Percentiles rank a stretch among this genome's conserved stretches.
Evolutionary conservation across 2,888 invertebrate species (phyloP).

Genomic region (Augiades crinisus): DNA sequence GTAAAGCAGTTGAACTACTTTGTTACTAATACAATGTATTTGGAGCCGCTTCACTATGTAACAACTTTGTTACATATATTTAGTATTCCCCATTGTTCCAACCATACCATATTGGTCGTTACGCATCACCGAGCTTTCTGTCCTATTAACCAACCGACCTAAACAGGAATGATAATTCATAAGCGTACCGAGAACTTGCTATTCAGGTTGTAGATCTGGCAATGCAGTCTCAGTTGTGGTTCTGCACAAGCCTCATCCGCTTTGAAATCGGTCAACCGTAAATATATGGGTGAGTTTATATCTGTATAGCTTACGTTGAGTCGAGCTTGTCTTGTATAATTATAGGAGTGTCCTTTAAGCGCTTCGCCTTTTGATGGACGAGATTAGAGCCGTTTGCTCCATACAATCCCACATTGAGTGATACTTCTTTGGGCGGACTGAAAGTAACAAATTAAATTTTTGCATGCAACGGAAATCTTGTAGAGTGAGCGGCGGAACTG

Average conservation of each 20-base stretch:
- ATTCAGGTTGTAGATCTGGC: conserved; percentile 44
- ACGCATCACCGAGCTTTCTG: conserved; percentile 57
- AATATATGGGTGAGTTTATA: conserved; percentile 30
- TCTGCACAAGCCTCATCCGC: conserved; percentile 48
- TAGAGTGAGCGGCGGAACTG: no score
- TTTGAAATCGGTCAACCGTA: conserved; percentile 46
- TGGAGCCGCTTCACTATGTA: background rate
- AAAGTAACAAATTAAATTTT: no score
- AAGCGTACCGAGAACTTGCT: conserved; percentile 43
- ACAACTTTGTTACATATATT: background rate
- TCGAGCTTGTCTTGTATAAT: background rate
- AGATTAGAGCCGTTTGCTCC: no score
- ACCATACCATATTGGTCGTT: conserved; percentile 26
- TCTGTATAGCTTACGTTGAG: background rate
- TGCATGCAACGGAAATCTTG: no score
- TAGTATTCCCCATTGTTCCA: conserved; percentile 21
- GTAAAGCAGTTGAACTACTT: background rate
- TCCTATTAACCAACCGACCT: conserved; percentile 58
- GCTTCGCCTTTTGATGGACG: no score
- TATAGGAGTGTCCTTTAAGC: no score
- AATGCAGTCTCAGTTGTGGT: conserved; percentile 38
- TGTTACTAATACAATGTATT: background rate
- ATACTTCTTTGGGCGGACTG: no score
- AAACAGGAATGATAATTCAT: conserved; percentile 46
- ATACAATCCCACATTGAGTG: no score